A percentile compares a stretch with the other conserved stretches of the same genome.
These are phyloP conservation scores for Megaustenia siamemsis DNA, from an alignment of 2,888 invertebrate species.

Conservation along the genomic window DNA sequence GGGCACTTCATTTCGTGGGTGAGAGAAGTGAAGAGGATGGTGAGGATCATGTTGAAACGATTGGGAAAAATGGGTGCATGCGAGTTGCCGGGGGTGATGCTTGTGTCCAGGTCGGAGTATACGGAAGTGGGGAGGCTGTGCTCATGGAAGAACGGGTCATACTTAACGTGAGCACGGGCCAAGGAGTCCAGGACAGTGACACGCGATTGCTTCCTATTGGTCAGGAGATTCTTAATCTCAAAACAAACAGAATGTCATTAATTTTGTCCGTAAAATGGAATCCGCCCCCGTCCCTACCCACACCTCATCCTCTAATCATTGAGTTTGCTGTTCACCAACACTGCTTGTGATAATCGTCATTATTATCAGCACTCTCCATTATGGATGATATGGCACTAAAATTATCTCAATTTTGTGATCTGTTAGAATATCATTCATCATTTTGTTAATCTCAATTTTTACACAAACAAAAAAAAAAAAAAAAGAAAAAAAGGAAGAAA, in stretches of 20 bases:
- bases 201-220: background rate
- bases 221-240: background rate
- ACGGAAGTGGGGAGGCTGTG: slow-evolving; percentile 8
- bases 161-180: background rate
- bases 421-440: background rate
- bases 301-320: too few relatives aligned
- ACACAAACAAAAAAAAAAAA: too few relatives aligned
- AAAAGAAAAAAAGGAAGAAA: too few relatives aligned
- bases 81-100: background rate
- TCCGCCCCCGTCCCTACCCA: too few relatives aligned
- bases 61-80: background rate
- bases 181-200: background rate
- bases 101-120: background rate
- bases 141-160: background rate
- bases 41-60: background rate
- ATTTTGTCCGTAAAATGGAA: too few relatives aligned
- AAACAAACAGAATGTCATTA: background rate
- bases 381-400: background rate
- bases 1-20: slow-evolving; percentile 22
- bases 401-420: background rate
- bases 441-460: background rate
- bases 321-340: too few relatives aligned
- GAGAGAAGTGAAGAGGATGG: slow-evolving; percentile 2
- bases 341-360: background rate
- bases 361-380: slow-evolving; percentile 6